Evolutionary conservation across 2,113 vertebrate genomes (phyloP).

Genomic region (Cygnus buccinator): DNA sequence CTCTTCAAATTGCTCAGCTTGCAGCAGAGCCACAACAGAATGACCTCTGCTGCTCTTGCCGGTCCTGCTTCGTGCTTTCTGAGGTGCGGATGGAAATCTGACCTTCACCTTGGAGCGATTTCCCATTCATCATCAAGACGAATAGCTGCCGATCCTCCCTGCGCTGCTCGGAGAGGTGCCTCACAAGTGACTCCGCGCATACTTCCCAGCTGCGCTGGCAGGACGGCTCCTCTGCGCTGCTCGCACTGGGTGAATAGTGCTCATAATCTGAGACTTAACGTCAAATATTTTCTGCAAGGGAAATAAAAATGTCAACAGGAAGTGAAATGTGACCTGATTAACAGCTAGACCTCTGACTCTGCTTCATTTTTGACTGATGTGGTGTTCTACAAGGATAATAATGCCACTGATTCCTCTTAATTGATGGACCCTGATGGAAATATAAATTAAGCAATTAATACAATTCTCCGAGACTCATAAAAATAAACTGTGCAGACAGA

Average conservation of each 20-base stretch:
- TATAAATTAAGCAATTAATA: conserved; percentile 72
- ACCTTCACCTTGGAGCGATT: conserved; percentile 67
- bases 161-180: neutral
- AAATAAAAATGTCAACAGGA: conserved; percentile 81
- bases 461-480: conserved; percentile 54
- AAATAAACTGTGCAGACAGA: conserved; percentile 39
- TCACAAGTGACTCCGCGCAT: neutral
- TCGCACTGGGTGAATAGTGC: conserved; percentile 49
- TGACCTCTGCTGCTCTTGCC: neutral
- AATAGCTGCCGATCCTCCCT: conserved; percentile 55
- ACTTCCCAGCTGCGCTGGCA: neutral
- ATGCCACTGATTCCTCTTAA: conserved; percentile 66
- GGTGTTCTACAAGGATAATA: conserved; percentile 65
- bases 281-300: conserved; percentile 78
- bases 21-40: neutral
- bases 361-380: conserved; percentile 75
- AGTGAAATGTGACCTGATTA: conserved; percentile 81
- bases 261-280: conserved; percentile 64
- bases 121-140: conserved; percentile 51
- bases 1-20: neutral
- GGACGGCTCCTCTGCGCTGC: neutral
- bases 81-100: conserved; percentile 56
- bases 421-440: conserved; percentile 55
- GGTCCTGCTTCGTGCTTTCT: neutral
- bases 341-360: conserved; percentile 76